These are phyloP conservation scores for Xylocopa sonorina DNA, from an alignment of 1,140 invertebrate genomes.

Conservation along the genomic window DNA sequence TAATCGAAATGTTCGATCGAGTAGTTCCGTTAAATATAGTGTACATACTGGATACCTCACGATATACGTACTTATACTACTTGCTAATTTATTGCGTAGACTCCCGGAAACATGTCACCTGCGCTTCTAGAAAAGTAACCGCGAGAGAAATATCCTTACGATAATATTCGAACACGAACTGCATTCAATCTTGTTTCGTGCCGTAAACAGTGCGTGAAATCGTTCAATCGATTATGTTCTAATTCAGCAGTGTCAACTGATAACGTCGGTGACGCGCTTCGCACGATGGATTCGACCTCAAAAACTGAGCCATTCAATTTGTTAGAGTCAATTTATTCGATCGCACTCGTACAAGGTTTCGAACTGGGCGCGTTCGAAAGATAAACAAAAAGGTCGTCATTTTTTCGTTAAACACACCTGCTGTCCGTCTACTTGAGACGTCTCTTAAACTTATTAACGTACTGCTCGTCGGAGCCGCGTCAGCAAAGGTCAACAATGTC, in stretches of 20 bases:
- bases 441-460: too few species aligned
- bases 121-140: neutral
- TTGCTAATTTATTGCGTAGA: constrained; percentile 25
- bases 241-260: neutral
- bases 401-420: neutral
- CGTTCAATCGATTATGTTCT: neutral
- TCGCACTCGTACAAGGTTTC: too few species aligned
- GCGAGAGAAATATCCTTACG: neutral
- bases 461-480: too few species aligned
- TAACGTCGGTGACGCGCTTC: constrained; percentile 5
- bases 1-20: neutral
- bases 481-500: too few species aligned
- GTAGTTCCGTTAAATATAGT: constrained; percentile 13
- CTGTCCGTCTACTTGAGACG: too few species aligned
- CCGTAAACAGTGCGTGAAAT: constrained; percentile 22
- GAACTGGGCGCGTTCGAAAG: too few species aligned
- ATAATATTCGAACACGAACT: constrained; percentile 6
- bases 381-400: too few species aligned
- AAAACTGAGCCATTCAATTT: constrained; percentile 2
- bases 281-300: neutral
- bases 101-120: neutral
- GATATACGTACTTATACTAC: neutral
- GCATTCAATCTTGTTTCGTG: neutral
- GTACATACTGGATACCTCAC: constrained; percentile 29
- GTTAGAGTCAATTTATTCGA: neutral